Percentiles rank a stretch among this genome's conserved stretches.
Conservation (phyloP, 2,113 vertebrate genomes). For the Rhea americana region DNA sequence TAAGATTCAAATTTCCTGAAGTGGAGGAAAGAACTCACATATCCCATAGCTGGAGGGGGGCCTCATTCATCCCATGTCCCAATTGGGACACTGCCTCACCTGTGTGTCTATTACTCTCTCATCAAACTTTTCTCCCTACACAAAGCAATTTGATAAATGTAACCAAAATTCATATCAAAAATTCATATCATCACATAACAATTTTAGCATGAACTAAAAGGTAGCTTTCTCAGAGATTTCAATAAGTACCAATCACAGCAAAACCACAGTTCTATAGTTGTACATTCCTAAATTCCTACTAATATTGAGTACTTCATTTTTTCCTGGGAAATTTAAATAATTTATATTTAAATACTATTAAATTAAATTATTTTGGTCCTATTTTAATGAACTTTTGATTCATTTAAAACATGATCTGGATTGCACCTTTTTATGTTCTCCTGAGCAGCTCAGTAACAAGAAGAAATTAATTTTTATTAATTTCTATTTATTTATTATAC, state of each 20-base stretch:
- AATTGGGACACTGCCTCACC: background rate
- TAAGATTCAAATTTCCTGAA: background rate
- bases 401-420: background rate
- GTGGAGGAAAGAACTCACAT: background rate
- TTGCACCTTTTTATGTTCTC: background rate
- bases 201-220: background rate
- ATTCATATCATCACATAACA: no score
- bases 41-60: background rate
- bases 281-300: background rate
- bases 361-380: no score
- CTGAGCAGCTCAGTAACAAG: background rate
- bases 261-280: background rate
- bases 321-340: background rate
- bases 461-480: no score
- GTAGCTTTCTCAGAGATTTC: background rate
- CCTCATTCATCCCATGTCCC: background rate
- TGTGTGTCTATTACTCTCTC: rapidly evolving
- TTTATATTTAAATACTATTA: background rate
- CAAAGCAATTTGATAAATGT: background rate
- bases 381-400: background rate
- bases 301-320: background rate
- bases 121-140: background rate
- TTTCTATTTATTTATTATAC: background rate
- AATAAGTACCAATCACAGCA: background rate
- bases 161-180: background rate